Conservation (phyloP, 2,113 vertebrate genomes). For the Stercorarius parasiticus region DNA sequence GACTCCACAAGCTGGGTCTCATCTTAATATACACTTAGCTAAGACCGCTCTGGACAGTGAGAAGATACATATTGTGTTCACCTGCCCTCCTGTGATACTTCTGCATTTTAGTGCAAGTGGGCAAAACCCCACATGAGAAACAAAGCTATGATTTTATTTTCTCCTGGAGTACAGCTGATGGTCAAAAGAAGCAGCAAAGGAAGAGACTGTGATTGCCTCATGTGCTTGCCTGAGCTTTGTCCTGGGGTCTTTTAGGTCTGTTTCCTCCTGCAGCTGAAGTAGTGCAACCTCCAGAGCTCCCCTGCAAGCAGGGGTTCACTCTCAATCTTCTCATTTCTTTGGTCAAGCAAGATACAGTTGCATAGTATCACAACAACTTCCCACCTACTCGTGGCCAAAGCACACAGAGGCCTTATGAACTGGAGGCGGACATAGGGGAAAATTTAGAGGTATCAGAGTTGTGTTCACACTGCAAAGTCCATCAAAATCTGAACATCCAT, state of each 20-base stretch:
- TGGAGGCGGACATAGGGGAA: accelerated
- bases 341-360: background rate
- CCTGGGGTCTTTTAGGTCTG: background rate
- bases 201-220: background rate
- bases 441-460: background rate
- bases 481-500: background rate
- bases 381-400: background rate
- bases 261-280: background rate
- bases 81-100: background rate
- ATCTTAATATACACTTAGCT: background rate
- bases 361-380: background rate
- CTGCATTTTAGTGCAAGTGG: background rate
- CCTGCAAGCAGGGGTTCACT: background rate
- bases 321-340: background rate
- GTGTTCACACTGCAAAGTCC: background rate
- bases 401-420: background rate
- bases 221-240: background rate
- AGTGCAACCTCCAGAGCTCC: background rate
- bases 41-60: background rate
- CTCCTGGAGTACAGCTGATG: background rate
- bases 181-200: background rate
- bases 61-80: background rate
- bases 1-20: background rate
- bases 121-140: background rate
- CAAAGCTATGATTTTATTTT: background rate